A percentile compares a stretch with the other conserved stretches of the same genome.
Conservation (phyloP, 1,140 invertebrate genomes). For the Solenopsis fugax region DNA sequence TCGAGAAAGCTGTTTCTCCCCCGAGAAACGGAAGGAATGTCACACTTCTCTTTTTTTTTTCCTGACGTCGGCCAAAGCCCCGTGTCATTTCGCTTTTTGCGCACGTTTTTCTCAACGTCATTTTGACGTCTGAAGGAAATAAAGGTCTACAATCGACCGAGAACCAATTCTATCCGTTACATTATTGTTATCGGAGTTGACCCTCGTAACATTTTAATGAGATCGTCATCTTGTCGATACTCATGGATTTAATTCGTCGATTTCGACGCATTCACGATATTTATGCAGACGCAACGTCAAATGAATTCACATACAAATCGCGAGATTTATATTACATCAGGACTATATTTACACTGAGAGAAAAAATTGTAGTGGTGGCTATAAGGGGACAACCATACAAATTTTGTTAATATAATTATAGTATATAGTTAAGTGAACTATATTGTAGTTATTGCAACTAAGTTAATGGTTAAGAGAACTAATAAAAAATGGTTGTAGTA, state of each 20-base stretch:
- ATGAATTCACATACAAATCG: not conserved
- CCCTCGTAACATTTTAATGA: not conserved
- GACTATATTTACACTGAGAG: not conserved
- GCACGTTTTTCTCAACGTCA: conserved; percentile 41
- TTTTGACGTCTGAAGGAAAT: not conserved
- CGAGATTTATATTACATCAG: not conserved
- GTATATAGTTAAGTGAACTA: no score
- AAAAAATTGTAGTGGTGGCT: no score
- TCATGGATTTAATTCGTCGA: not conserved
- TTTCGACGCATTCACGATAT: not conserved
- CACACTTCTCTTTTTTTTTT: conserved; percentile 11
- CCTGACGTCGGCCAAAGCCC: conserved; percentile 10
- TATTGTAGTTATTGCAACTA: no score
- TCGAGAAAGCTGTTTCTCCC: conserved; percentile 30
- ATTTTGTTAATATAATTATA: no score
- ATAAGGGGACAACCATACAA: no score
- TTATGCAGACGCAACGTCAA: no score
- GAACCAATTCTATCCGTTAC: not conserved
- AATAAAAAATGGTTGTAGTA: no score
- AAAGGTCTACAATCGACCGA: not conserved
- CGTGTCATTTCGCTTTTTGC: conserved; percentile 65
- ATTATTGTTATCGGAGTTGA: conserved; percentile 6
- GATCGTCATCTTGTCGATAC: not conserved
- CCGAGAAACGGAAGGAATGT: conserved; percentile 24
- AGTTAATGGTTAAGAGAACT: no score